These are phyloP conservation scores for Microctonus hyperodae DNA, from an alignment of 2,888 invertebrate genomes.

Conservation along the genomic window DNA sequence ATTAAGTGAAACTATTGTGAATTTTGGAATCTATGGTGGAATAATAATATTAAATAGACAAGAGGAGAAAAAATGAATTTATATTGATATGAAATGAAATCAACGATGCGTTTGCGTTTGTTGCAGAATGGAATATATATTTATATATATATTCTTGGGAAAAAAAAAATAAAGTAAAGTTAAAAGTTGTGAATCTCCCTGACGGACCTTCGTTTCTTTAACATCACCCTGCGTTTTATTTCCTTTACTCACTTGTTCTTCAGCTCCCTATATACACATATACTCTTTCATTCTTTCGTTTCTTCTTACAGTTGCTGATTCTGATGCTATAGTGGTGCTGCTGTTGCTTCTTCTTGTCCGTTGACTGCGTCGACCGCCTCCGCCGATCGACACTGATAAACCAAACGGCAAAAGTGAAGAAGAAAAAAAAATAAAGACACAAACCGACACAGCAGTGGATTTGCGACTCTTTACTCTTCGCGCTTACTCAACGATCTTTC, in stretches of 20 bases:
- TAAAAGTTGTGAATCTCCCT: slow-evolving; percentile 32
- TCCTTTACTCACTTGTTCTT: slow-evolving; percentile 18
- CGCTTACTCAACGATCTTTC: slow-evolving; percentile 8
- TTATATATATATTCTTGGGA: slow-evolving; percentile 11
- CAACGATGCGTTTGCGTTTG: slow-evolving; percentile 42
- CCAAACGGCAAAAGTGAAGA: slow-evolving; percentile 43
- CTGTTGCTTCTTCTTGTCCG: slow-evolving; percentile 12
- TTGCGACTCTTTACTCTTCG: slow-evolving; percentile 28
- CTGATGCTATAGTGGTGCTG: too few relatives aligned
- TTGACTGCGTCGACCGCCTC: slow-evolving; percentile 41
- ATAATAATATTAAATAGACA: not conserved
- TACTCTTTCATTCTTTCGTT: too few relatives aligned
- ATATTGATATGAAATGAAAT: too few relatives aligned
- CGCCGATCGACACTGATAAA: slow-evolving; percentile 67
- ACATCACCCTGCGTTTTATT: slow-evolving; percentile 44
- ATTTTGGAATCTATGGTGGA: not conserved
- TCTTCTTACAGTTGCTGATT: too few relatives aligned
- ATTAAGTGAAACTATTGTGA: too few relatives aligned
- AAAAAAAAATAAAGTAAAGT: not conserved
- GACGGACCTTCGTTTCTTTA: slow-evolving; percentile 46
- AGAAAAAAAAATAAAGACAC: slow-evolving; percentile 23
- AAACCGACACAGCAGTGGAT: slow-evolving; percentile 21
- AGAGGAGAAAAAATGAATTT: too few relatives aligned
- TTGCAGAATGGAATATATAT: slow-evolving; percentile 5
- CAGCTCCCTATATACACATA: too few relatives aligned